Percentiles rank a stretch among this genome's conserved stretches.
Evolutionary conservation across 2,113 vertebrate species (phyloP).

Genomic region (Cinclus mexicanus): DNA sequence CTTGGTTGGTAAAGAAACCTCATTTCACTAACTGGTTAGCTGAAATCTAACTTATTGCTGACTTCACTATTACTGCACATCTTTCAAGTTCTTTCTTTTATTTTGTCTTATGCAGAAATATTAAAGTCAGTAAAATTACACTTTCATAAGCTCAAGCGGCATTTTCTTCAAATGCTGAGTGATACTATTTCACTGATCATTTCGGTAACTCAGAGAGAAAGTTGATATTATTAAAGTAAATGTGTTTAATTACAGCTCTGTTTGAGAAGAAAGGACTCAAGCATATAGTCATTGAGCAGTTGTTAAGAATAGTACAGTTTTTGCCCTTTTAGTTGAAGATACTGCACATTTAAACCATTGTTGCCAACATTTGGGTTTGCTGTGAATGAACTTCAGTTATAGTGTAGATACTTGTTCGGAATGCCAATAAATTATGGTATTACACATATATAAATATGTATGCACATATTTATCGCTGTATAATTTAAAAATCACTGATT

Average conservation of each 20-base stretch:
- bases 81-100: neutral
- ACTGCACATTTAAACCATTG: neutral
- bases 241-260: neutral
- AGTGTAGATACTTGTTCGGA: neutral
- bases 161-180: neutral
- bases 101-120: neutral
- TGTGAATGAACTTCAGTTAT: neutral
- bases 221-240: neutral
- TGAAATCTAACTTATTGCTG: neutral
- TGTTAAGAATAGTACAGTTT: neutral
- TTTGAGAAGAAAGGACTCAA: neutral
- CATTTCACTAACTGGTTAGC: neutral
- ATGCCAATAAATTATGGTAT: neutral
- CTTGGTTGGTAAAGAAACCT: neutral
- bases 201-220: neutral
- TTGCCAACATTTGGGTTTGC: neutral
- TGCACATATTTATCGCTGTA: neutral
- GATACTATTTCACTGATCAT: neutral
- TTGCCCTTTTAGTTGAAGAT: neutral
- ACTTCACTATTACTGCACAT: neutral
- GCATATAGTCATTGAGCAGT: neutral
- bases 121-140: neutral
- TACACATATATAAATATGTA: neutral
- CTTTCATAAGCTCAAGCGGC: neutral
- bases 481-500: neutral